phyloP scores from a whole-genome alignment of 2,888 invertebrate species.

The Tuta absoluta region DNA sequence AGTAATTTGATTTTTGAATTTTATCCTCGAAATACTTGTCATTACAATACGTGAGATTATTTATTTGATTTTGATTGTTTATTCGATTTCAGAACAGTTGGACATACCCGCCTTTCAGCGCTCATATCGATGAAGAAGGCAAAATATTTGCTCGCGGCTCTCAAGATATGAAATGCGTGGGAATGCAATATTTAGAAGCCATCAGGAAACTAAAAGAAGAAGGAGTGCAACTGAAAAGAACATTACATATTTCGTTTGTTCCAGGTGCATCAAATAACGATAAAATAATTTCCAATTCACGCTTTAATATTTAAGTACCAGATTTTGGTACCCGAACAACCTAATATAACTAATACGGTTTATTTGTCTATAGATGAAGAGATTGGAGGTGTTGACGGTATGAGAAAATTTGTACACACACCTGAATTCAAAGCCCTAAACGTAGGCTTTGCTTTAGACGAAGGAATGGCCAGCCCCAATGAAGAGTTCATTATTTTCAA shows the following conservation, averaged over 20 bases:
- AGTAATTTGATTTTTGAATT: constrained; percentile 78
- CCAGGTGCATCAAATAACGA: constrained; percentile 75
- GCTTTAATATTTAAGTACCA: neutral
- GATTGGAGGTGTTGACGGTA: constrained; percentile 91
- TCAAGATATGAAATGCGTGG: constrained; percentile 93
- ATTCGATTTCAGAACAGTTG: constrained; percentile 90
- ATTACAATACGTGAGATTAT: neutral
- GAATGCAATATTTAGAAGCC: constrained; percentile 88
- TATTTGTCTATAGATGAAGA: constrained; percentile 87
- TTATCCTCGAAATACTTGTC: neutral
- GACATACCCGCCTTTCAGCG: constrained; percentile 94
- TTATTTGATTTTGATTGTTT: neutral
- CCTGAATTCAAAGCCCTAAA: constrained; percentile 88
- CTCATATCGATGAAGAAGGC: constrained; percentile 90
- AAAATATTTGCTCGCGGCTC: constrained; percentile 93
- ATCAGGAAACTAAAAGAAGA: constrained; percentile 81
- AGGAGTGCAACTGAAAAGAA: constrained; percentile 80
- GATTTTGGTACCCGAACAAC: too few relatives aligned
- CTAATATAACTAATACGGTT: neutral
- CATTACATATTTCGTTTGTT: constrained; percentile 86
- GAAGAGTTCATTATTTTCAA: constrained; percentile 86
- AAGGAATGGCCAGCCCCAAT: constrained; percentile 88
- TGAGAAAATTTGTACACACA: constrained; percentile 87
- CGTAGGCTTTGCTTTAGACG: constrained; percentile 92
- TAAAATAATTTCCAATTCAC: neutral